Base-by-base conservation (phyloP, 2,888 invertebrate species). In the Scaptomyza caliginosa region DNA sequence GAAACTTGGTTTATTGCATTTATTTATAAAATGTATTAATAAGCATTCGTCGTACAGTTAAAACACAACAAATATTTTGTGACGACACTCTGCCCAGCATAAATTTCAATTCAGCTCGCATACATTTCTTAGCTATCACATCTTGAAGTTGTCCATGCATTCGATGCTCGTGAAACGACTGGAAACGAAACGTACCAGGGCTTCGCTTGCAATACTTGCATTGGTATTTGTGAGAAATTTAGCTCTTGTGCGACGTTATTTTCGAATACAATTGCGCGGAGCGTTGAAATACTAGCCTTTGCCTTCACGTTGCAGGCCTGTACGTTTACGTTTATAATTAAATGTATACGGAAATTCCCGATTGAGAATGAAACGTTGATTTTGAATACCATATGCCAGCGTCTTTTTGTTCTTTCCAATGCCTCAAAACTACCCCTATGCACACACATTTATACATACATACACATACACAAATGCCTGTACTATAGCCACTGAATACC, bases 261-360 rank as follows among this genome's bases (percentile, higher is more conserved):
- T 74, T 79, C 77, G 77, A 79, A 79, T 62, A 69, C 57, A 72
- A 72, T 72, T 73, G 77, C 77, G 73, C 57, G 52, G 58, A 74
- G 45, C 74, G 56, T 71, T 71, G 84, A 83, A 76, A 77, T 73
- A 48, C 50, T 30, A 36, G 50, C 39, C 36, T 23, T 26, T 52
- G 43, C 54, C 24, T 51, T 52, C 50, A 38, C 48, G 32, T 45
- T 64, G 64, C 39, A 62, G 36, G 63, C 54, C 68, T 73, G 67
- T 67, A 54, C 65, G 71, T 62, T 67, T 60, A 58, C 76, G 42
- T 78, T 64, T 71, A 56, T 58, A 45, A 58, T 56, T 55, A 55
- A 50, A 69, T 60, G 48, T 54, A 56, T 58, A 67, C 67, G 59
- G 55, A 79, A 54, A 70, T 67, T 63, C 32, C 59, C 36, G 50